Evolutionary conservation across 1,140 invertebrate species (phyloP).

Genomic region (Drosophila pectinifera): DNA sequence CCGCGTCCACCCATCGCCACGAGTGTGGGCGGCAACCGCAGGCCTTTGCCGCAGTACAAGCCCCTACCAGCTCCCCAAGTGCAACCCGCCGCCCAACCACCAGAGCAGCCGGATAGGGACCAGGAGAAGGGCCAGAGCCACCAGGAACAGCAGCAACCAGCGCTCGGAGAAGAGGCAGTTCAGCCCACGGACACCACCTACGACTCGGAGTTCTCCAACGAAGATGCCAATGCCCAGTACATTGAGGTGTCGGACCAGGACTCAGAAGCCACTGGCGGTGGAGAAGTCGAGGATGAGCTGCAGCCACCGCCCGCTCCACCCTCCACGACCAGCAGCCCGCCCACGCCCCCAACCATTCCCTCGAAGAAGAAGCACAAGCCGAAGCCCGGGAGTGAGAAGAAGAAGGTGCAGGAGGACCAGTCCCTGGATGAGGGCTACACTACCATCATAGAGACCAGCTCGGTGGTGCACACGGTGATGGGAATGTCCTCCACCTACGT

Average conservation of each 20-base stretch:
- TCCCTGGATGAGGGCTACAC: slow-evolving; percentile 38
- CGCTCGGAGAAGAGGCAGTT: slow-evolving; percentile 42
- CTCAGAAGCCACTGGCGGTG: slow-evolving; percentile 47
- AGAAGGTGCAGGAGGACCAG: slow-evolving; percentile 35
- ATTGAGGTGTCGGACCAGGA: slow-evolving; percentile 81
- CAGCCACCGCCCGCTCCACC: slow-evolving; percentile 36
- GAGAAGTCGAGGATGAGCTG: slow-evolving; percentile 63
- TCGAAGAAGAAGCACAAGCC: slow-evolving; percentile 74
- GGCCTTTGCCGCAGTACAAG: slow-evolving; percentile 86
- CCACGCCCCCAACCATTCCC: slow-evolving; percentile 13
- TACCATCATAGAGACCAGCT: slow-evolving; percentile 74
- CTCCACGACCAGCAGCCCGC: slow-evolving; percentile 17
- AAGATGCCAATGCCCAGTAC: slow-evolving; percentile 77
- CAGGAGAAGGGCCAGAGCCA: slow-evolving; percentile 26
- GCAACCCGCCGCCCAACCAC: slow-evolving; percentile 23
- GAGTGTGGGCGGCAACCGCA: slow-evolving; percentile 75
- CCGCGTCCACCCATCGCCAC: slow-evolving; percentile 85
- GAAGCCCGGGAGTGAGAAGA: slow-evolving; percentile 60
- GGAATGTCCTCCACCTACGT: slow-evolving; percentile 72
- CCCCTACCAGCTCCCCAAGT: slow-evolving; percentile 84
- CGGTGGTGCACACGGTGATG: slow-evolving; percentile 71
- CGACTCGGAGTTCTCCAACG: slow-evolving; percentile 80
- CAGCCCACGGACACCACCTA: slow-evolving; percentile 79
- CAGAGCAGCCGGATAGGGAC: slow-evolving; percentile 44
- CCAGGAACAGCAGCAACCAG: slow-evolving; percentile 20